phyloP scores from a whole-genome alignment of 1,140 invertebrate genomes.

The Pectinophora gossypiella region DNA sequence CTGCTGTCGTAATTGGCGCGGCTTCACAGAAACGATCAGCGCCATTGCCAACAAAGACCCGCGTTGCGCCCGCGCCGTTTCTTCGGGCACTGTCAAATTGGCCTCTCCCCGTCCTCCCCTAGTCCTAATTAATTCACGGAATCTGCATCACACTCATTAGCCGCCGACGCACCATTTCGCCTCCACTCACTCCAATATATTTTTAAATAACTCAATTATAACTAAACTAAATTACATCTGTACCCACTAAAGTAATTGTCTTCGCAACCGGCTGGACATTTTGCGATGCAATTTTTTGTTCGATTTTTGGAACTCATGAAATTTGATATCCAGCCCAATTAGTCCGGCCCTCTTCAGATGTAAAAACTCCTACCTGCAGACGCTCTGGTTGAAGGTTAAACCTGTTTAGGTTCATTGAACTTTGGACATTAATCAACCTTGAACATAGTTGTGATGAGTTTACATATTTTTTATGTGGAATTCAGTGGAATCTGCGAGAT shows the following conservation, averaged over 20 bases:
- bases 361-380: not conserved
- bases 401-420: not conserved
- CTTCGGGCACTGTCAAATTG: conserved; percentile 40
- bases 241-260: not conserved
- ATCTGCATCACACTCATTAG: conserved; percentile 37
- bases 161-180: not conserved
- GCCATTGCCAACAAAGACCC: conserved; percentile 30
- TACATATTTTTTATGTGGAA: not conserved
- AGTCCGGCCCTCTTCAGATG: not conserved
- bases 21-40: conserved; percentile 49
- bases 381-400: not conserved
- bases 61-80: conserved; percentile 12
- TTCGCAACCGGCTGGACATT: not conserved
- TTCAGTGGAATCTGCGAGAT: not conserved
- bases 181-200: no score
- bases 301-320: not conserved
- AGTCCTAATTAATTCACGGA: conserved; percentile 41
- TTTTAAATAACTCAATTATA: not conserved
- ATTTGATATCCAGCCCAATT: not conserved
- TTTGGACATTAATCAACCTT: not conserved
- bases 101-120: conserved; percentile 20
- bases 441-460: not conserved
- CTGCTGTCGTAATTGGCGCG: conserved; percentile 44
- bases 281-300: not conserved
- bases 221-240: not conserved